A percentile compares a stretch with the other conserved stretches of the same genome.
These are phyloP conservation scores for Coreius guichenoti DNA, from an alignment of 2,797 vertebrate species.

Conservation along the genomic window DNA sequence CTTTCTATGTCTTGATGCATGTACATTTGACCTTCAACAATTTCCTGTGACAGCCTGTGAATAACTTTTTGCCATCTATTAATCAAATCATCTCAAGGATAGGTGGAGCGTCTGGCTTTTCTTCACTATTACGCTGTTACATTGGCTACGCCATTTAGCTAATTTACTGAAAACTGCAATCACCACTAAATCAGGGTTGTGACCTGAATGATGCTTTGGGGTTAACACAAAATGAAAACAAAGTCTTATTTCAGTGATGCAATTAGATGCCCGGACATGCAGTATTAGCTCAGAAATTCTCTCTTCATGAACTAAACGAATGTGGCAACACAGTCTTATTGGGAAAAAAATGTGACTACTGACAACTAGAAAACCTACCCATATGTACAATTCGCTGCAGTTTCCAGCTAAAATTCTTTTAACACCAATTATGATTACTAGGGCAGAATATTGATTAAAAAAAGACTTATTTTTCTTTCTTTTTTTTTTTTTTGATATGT, in stretches of 20 bases:
- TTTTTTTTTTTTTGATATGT: no score
- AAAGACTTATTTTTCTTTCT: no score
- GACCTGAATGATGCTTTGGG: constrained; percentile 1
- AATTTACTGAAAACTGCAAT: constrained; percentile 49
- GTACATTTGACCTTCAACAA: constrained; percentile 1
- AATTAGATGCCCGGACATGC: constrained; percentile 49
- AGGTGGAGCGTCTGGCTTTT: neutral
- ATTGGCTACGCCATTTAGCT: constrained; percentile 31
- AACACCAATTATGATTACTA: neutral
- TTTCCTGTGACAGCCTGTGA: constrained; percentile 20
- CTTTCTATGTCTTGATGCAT: neutral
- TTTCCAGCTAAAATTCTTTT: neutral
- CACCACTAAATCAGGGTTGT: constrained; percentile 39
- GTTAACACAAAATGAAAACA: constrained; percentile 43
- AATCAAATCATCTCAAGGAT: constrained; percentile 30
- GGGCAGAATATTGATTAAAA: neutral
- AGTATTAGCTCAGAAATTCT: constrained; percentile 48
- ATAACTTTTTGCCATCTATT: constrained; percentile 40
- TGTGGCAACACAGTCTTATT: constrained; percentile 14
- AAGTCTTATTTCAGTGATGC: constrained; percentile 35
- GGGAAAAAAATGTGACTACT: neutral
- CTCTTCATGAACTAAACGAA: constrained; percentile 28
- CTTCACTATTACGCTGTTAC: constrained; percentile 29
- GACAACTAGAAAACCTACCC: neutral
- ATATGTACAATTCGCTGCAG: neutral